Percentiles rank a stretch among this genome's conserved stretches.
These are phyloP conservation scores for Holotrichia oblita DNA, from an alignment of 1,140 invertebrate species.

Conservation along the genomic window DNA sequence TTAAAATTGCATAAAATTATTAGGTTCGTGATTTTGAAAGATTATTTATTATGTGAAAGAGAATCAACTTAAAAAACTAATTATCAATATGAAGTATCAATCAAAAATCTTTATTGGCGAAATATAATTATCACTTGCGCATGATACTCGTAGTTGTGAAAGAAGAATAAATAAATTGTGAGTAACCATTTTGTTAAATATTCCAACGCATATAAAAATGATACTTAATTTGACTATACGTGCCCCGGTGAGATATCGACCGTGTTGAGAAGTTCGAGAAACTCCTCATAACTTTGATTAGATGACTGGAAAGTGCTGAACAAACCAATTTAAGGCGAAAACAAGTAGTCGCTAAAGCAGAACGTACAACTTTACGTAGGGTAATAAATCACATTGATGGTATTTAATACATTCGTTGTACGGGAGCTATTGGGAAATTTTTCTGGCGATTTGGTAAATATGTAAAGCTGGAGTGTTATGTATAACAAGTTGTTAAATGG, in stretches of 20 bases:
- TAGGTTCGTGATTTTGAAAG: too few species aligned
- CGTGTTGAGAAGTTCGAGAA: neutral
- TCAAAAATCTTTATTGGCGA: too few species aligned
- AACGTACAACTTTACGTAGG: slow-evolving; percentile 2
- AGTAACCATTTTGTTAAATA: too few species aligned
- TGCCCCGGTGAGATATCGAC: neutral
- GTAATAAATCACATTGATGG: neutral
- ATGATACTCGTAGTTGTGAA: too few species aligned
- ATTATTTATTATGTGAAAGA: too few species aligned
- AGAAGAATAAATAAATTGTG: too few species aligned
- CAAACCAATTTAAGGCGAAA: slow-evolving; percentile 4
- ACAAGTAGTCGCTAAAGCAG: slow-evolving; percentile 8
- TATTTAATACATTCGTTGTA: neutral
- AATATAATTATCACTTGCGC: too few species aligned
- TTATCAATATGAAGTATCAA: too few species aligned
- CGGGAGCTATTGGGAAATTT: neutral
- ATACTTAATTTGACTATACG: neutral
- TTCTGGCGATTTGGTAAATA: neutral
- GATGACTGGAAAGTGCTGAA: neutral
- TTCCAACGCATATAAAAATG: neutral
- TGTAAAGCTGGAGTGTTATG: too few species aligned
- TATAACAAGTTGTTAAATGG: too few species aligned
- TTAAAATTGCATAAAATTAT: too few species aligned
- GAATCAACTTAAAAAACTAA: too few species aligned
- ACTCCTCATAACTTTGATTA: neutral